These are phyloP conservation scores for Phenacoccus solenopsis DNA, from an alignment of 1,140 invertebrate species.

Conservation along the genomic window DNA sequence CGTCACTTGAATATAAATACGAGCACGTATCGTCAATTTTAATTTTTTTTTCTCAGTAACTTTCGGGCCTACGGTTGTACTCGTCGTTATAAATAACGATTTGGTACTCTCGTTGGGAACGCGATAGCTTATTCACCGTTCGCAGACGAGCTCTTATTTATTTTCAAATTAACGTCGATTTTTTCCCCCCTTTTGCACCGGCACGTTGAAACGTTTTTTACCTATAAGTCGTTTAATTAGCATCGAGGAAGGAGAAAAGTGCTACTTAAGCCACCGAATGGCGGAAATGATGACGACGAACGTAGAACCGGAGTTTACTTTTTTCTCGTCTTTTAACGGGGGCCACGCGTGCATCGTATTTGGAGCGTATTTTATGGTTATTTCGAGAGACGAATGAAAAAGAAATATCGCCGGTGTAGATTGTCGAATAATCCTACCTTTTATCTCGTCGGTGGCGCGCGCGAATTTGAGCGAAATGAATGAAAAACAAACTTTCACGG, in stretches of 20 bases:
- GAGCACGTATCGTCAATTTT: neutral
- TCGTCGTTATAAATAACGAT: neutral
- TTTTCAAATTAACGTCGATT: neutral
- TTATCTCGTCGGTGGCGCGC: neutral
- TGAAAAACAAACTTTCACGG: slow-evolving; percentile 1
- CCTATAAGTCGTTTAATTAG: neutral
- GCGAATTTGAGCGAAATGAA: neutral
- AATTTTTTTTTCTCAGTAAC: neutral
- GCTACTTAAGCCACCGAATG: neutral
- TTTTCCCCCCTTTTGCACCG: neutral
- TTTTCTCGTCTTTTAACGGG: too few relatives aligned
- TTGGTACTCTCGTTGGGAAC: neutral
- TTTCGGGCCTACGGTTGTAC: neutral
- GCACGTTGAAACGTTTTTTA: too few relatives aligned
- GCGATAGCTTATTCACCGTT: too few relatives aligned
- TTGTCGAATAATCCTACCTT: neutral
- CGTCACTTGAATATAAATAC: neutral
- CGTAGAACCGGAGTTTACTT: too few relatives aligned
- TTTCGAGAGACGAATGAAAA: neutral
- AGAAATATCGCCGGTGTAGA: neutral
- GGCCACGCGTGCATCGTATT: neutral
- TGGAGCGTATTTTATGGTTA: neutral
- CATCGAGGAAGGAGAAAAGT: neutral
- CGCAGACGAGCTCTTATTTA: too few relatives aligned
- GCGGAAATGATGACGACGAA: neutral